These are phyloP conservation scores for Cryptocheilus praepositus DNA, from an alignment of 2,888 invertebrate species.

Conservation along the genomic window DNA sequence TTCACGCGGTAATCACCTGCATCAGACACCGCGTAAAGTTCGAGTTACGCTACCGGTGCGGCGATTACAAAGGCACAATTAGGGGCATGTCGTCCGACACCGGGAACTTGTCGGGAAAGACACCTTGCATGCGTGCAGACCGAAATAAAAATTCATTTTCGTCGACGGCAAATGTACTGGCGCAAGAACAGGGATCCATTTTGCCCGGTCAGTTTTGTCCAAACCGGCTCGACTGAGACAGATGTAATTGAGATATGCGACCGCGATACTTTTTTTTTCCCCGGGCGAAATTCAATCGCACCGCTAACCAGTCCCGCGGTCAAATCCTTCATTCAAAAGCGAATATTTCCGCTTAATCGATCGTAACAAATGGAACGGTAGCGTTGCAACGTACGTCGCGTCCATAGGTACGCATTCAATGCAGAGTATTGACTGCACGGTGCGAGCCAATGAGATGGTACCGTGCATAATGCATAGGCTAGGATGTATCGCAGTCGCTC, in stretches of 20 bases:
- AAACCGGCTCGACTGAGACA: too few species aligned
- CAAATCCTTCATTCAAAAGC: slow-evolving; percentile 41
- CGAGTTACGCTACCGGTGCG: too few species aligned
- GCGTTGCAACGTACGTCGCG: slow-evolving; percentile 7
- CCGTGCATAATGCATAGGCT: slow-evolving; percentile 64
- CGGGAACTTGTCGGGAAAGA: too few species aligned
- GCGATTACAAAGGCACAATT: too few species aligned
- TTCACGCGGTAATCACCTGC: too few species aligned
- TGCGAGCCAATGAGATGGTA: slow-evolving; percentile 62
- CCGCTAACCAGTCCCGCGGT: slow-evolving; percentile 1
- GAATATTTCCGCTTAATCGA: slow-evolving; percentile 64
- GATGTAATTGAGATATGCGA: too few species aligned
- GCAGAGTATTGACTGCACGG: slow-evolving; percentile 60
- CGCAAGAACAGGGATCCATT: background rate
- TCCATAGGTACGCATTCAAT: slow-evolving; percentile 60
- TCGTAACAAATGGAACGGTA: slow-evolving; percentile 61
- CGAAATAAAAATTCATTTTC: too few species aligned
- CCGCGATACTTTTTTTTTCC: background rate
- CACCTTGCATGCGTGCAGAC: too few species aligned
- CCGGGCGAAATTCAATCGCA: slow-evolving; percentile 10
- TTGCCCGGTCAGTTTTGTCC: background rate
- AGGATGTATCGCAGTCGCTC: slow-evolving; percentile 57
- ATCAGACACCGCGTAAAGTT: too few species aligned
- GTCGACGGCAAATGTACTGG: background rate
- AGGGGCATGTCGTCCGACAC: too few species aligned